Conservation (phyloP, 2,888 invertebrate species). For the Salticus scenicus region DNA sequence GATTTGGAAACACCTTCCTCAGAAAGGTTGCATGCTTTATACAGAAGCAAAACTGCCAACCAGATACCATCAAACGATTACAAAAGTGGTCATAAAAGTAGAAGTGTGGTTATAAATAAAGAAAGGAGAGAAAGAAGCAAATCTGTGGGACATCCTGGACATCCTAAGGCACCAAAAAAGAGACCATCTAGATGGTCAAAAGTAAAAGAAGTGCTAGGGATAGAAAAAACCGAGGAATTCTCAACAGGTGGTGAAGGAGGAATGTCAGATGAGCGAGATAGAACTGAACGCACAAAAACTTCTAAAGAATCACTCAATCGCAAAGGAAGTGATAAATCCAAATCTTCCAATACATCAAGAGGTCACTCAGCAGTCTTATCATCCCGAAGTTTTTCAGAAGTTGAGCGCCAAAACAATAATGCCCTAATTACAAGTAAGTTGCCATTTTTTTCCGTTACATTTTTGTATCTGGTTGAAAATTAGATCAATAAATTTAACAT, state of each 20-base stretch:
- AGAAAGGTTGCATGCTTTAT: conserved; percentile 35
- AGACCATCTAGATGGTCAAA: conserved; percentile 86
- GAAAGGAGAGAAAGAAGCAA: conserved; percentile 80
- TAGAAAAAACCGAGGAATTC: conserved; percentile 52
- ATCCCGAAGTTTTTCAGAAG: conserved; percentile 60
- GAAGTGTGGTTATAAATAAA: conserved; percentile 52
- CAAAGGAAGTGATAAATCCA: conserved; percentile 38
- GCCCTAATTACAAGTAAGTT: conserved; percentile 35
- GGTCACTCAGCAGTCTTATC: conserved; percentile 56
- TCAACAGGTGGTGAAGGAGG: conserved; percentile 28
- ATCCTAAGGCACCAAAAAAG: conserved; percentile 73
- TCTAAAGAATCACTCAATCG: conserved; percentile 15
- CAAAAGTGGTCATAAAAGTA: conserved; percentile 54
- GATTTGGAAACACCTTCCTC: conserved; percentile 18
- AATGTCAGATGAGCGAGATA: conserved; percentile 1
- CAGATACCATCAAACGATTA: conserved; percentile 35
- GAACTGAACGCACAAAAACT: not conserved
- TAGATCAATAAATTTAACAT: too few relatives aligned
- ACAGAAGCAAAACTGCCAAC: conserved; percentile 56
- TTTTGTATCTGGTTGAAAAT: too few relatives aligned
- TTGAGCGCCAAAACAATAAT: conserved; percentile 33
- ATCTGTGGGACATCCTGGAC: conserved; percentile 82
- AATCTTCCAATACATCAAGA: conserved; percentile 35
- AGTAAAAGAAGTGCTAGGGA: conserved; percentile 91
- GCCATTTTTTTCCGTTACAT: not conserved